A percentile compares a stretch with the other conserved stretches of the same genome.
These are phyloP conservation scores for Coccyzus lansbergi DNA, from an alignment of 2,797 vertebrate genomes.

Conservation along the genomic window DNA sequence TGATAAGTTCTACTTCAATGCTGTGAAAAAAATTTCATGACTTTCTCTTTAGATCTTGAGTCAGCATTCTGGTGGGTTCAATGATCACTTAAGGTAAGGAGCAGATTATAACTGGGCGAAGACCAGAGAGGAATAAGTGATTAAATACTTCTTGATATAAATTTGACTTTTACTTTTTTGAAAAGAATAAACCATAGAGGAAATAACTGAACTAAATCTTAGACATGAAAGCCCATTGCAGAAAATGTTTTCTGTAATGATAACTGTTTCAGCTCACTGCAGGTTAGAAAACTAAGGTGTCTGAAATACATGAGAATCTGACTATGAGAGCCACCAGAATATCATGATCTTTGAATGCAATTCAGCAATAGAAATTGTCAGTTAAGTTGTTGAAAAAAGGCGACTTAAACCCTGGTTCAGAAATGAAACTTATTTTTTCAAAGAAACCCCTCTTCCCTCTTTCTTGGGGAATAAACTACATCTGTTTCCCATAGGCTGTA, in stretches of 20 bases:
- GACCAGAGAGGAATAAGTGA: not conserved
- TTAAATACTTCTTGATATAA: not conserved
- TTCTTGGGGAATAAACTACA: not conserved
- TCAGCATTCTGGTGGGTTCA: not conserved
- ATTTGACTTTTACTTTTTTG: not conserved
- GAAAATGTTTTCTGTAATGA: not conserved
- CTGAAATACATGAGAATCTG: not conserved
- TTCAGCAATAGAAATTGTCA: not conserved
- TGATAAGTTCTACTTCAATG: not conserved
- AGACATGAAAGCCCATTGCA: not conserved
- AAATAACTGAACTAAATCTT: not conserved
- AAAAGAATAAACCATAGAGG: not conserved
- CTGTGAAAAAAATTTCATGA: not conserved
- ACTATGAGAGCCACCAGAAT: not conserved
- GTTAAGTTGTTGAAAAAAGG: not conserved
- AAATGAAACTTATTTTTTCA: not conserved
- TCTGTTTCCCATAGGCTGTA: not conserved
- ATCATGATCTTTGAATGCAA: not conserved
- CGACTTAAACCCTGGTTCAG: not conserved
- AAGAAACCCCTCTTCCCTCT: not conserved
- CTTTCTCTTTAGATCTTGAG: not conserved
- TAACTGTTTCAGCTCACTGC: not conserved
- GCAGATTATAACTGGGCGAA: not conserved
- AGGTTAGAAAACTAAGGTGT: not conserved
- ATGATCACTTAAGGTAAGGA: not conserved